Evolutionary conservation across 2,113 vertebrate species (phyloP), one percentile per base, ranked within the genome.

Genomic region (Macquaria ambigua): DNA sequence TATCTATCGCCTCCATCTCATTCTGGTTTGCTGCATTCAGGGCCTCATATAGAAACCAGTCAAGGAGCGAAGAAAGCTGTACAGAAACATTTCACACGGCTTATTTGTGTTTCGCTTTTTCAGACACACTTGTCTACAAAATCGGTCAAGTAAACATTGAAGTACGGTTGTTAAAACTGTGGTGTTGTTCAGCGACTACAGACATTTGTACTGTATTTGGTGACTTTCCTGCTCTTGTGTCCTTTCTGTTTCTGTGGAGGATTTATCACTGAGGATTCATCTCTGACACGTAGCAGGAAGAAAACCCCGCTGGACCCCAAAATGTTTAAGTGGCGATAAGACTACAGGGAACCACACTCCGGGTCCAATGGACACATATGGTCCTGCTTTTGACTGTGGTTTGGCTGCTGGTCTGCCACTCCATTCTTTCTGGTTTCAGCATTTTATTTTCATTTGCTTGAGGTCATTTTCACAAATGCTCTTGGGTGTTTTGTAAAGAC

Each of bases 301-400:
- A 43, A 34, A 72, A 31, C 46, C 23, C 48, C 0, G 3, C 55
- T 25, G 67, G 66, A 82, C 53, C 34, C 61, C 55, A 46, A 62
- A 58, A 84, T 70, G 62, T 77, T 83, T 53, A 34, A 80, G 85
- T 79, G 52, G 37, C 81, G 89, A 83, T 87, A 88, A 89, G 85
- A 62, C 81, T 63, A 58, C 48, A n/a, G 52, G 61, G 81, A 87
- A 67, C 83, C 77, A 9, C 74, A 59, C 59, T 86, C 71, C 9
- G 7, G 23, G 69, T 82, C 79, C 82, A 53, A 5, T n/a, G 67
- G 56, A 76, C 37, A 88, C 93, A 94, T 78, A 72, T 93, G 93
- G 73, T 93, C 82, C 74, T 83, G 82, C 61, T 93, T 93, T 89
- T 28, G 7, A 63, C 74, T 84, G 92, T 66, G 92, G 91, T 90